Percentiles rank a stretch among this genome's conserved stretches.
phyloP scores from a whole-genome alignment of 2,797 vertebrate species.

The Helostoma temminkii region DNA sequence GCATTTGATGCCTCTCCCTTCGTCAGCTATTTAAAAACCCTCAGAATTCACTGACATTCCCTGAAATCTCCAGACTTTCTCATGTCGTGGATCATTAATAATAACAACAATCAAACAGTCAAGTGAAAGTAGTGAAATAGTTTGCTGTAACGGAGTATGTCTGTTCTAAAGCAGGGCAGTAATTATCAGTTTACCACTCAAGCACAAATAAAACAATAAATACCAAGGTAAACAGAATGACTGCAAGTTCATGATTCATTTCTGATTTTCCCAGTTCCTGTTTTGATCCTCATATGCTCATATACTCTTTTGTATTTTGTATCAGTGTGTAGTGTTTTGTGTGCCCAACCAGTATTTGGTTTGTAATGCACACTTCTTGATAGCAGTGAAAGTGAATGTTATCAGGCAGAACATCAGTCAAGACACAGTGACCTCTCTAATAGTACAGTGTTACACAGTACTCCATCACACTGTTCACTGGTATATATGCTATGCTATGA shows the following conservation, averaged over 20 bases:
- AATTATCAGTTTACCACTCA: background rate
- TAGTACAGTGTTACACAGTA: background rate
- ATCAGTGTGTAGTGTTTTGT: slow-evolving; percentile 6
- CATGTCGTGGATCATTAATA: background rate
- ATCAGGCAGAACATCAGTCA: background rate
- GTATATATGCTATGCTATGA: background rate
- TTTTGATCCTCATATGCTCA: background rate
- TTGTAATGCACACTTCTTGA: background rate
- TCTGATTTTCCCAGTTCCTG: slow-evolving; percentile 57
- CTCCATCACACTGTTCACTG: background rate
- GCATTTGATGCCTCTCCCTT: background rate
- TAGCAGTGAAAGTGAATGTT: background rate
- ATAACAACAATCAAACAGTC: background rate
- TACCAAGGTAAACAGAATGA: background rate
- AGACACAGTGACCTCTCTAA: background rate
- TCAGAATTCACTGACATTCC: slow-evolving; percentile 9
- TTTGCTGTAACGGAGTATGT: background rate
- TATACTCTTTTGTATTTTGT: slow-evolving; percentile 1
- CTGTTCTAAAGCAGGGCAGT: background rate
- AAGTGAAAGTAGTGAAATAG: slow-evolving; percentile 4
- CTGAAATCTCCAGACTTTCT: slow-evolving; percentile 2
- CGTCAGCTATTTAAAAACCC: background rate
- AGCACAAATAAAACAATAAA: background rate
- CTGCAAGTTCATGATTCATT: slow-evolving; percentile 59
- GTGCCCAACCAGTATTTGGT: background rate